Evolutionary conservation across 2,113 vertebrate species (phyloP), one percentile per base, ranked within the genome.

Genomic region (Carassius gibelio): DNA sequence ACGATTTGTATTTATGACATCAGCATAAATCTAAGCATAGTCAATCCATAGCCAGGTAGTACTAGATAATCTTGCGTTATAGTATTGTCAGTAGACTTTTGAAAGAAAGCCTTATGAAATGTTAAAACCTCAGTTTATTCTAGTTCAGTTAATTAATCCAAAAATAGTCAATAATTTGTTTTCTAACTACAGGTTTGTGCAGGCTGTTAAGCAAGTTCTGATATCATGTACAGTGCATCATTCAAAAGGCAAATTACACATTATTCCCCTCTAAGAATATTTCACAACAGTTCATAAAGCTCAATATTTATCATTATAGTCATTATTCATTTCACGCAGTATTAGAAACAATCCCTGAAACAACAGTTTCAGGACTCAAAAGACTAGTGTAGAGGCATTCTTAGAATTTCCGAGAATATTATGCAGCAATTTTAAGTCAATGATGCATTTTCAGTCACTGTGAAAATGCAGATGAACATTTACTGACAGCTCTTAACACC

Each of bases 291-390:
- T 61, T 61, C 57, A 61, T 61, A n/a, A 61, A 74, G 21, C 36
- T 11, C 21, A 74, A 42, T 3, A n/a, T 38, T 2, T n/a, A 36
- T 77, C n/a, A 52, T 55, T 13, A 26, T 21, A 13, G 48, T n/a
- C 23, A 72, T 26, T 42, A 0, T 36, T 50, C 6, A 66, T 69
- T 59, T 81, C 30, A n/a, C 52, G 55, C 86, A 82, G 87, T 85
- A 85, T 85, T 88, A 80, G 14, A 36, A 84, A 57, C 23, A 36
- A 55, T 38, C 13, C 11, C 1, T 42, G n/a, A 38, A 5, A 14
- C 7, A 10, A 78, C 13, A 23, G 55, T 78, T 42, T n/a, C 17
- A 8, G 57, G 13, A 62, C 11, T 79, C 17, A 13, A 42, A 79
- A 62, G 5, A 62, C 36, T 59, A 26, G 17, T 36, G 26, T 57